These are phyloP conservation scores for Tillus elongatus DNA, from an alignment of 2,888 invertebrate species.

Conservation along the genomic window DNA sequence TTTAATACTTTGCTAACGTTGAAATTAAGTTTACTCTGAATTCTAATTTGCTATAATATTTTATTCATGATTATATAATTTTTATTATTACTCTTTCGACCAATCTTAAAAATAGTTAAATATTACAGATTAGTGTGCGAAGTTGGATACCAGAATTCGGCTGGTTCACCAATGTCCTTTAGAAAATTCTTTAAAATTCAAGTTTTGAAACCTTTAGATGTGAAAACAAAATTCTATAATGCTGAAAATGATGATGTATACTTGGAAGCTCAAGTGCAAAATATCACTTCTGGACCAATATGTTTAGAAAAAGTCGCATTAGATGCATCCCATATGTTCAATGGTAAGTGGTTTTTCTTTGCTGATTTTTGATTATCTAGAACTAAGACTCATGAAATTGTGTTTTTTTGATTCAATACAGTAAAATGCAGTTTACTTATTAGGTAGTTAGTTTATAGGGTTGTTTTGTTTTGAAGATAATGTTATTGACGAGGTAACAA, in stretches of 20 bases:
- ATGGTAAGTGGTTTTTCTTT: constrained; percentile 49
- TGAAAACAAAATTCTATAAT: constrained; percentile 97
- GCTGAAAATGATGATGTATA: constrained; percentile 75
- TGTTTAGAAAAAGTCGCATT: constrained; percentile 89
- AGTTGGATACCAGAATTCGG: constrained; percentile 77
- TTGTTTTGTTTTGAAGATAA: too few species aligned
- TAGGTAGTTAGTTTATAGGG: too few species aligned
- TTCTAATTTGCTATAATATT: constrained; percentile 9
- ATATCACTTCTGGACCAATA: constrained; percentile 87
- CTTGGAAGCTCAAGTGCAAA: constrained; percentile 71
- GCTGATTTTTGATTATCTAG: too few species aligned
- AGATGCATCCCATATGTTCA: constrained; percentile 86
- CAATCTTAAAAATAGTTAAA: constrained; percentile 4
- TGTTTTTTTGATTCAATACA: too few species aligned
- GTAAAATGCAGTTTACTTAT: too few species aligned
- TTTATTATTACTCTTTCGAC: too few species aligned
- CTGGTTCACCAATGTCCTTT: constrained; percentile 71
- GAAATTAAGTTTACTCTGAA: too few species aligned
- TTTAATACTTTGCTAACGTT: too few species aligned
- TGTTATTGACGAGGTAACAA: too few species aligned
- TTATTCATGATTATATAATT: constrained; percentile 3
- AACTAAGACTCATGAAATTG: too few species aligned
- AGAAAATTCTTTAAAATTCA: constrained; percentile 97
- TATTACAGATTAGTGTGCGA: constrained; percentile 81
- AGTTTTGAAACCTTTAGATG: constrained; percentile 95